These are phyloP conservation scores for Drosophila sucinea DNA, from an alignment of 1,140 invertebrate species.

Conservation along the genomic window DNA sequence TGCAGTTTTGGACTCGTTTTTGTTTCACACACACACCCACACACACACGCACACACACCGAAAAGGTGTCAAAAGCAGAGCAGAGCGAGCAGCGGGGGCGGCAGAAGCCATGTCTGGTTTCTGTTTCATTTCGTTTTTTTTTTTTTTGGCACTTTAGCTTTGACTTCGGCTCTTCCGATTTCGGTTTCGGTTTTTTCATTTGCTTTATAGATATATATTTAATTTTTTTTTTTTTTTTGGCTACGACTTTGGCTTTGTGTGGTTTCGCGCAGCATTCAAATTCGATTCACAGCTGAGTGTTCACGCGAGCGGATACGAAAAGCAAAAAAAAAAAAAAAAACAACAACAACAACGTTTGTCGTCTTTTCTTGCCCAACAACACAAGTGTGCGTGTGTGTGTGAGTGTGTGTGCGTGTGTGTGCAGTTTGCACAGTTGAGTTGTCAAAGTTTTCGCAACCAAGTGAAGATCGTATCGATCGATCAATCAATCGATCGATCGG, in stretches of 20 bases:
- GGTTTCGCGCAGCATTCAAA: constrained; percentile 65
- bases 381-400: constrained; percentile 34
- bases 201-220: constrained; percentile 15
- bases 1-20: constrained; percentile 77
- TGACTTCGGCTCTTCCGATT: constrained; percentile 70
- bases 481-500: constrained; percentile 1
- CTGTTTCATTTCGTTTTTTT: constrained; percentile 26
- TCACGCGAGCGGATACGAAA: constrained; percentile 53
- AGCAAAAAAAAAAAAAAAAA: background rate
- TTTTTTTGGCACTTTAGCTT: constrained; percentile 64
- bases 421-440: constrained; percentile 12
- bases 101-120: constrained; percentile 14
- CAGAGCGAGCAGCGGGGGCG: constrained; percentile 32
- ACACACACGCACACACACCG: background rate
- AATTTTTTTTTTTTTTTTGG: constrained; percentile 32
- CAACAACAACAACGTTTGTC: constrained; percentile 24
- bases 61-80: constrained; percentile 28
- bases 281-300: constrained; percentile 60
- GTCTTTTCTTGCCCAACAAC: constrained; percentile 30
- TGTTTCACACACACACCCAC: constrained; percentile 27
- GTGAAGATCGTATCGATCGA: constrained; percentile 8
- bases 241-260: constrained; percentile 8
- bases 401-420: constrained; percentile 51
- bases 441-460: constrained; percentile 32
- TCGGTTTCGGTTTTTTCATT: constrained; percentile 42